phyloP scores from a whole-genome alignment of 2,888 invertebrate genomes.

The Steinernema scapterisci region DNA sequence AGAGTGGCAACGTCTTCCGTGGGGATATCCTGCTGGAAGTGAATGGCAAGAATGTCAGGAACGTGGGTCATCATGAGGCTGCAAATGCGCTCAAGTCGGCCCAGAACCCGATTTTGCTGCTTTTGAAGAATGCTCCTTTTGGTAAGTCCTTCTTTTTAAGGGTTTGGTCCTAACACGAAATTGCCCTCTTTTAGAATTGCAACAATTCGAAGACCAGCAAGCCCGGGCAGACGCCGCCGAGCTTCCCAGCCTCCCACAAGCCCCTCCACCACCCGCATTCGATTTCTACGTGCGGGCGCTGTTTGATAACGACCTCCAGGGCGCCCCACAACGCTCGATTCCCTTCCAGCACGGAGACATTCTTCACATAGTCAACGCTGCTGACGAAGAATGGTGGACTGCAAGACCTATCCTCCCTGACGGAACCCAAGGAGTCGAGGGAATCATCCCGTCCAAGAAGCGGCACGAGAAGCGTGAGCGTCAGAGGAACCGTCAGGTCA shows the following conservation, averaged over 20 bases:
- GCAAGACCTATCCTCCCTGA: constrained; percentile 59
- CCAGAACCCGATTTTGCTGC: neutral
- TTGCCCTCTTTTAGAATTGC: constrained; percentile 15
- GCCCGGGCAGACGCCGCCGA: constrained; percentile 33
- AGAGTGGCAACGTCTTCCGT: constrained; percentile 79
- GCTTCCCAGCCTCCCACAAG: constrained; percentile 27
- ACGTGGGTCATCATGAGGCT: constrained; percentile 34
- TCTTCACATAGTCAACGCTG: constrained; percentile 95
- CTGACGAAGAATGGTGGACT: constrained; percentile 99
- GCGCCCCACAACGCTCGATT: constrained; percentile 87
- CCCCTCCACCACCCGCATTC: constrained; percentile 85
- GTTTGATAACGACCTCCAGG: constrained; percentile 96
- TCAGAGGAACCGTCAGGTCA: constrained; percentile 84
- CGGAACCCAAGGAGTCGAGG: constrained; percentile 62
- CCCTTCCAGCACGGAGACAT: constrained; percentile 97
- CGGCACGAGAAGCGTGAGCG: constrained; percentile 88
- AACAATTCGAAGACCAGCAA: constrained; percentile 31
- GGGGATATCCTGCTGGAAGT: constrained; percentile 90
- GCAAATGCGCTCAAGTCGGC: constrained; percentile 9
- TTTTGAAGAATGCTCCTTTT: constrained; percentile 5
- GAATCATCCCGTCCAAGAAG: constrained; percentile 65
- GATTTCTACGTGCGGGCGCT: constrained; percentile 89
- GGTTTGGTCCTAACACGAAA: no score
- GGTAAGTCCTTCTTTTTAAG: neutral
- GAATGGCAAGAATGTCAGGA: constrained; percentile 67